Evolutionary conservation across 1,140 invertebrate genomes (phyloP).

Genomic region (Bemisia tabaci): DNA sequence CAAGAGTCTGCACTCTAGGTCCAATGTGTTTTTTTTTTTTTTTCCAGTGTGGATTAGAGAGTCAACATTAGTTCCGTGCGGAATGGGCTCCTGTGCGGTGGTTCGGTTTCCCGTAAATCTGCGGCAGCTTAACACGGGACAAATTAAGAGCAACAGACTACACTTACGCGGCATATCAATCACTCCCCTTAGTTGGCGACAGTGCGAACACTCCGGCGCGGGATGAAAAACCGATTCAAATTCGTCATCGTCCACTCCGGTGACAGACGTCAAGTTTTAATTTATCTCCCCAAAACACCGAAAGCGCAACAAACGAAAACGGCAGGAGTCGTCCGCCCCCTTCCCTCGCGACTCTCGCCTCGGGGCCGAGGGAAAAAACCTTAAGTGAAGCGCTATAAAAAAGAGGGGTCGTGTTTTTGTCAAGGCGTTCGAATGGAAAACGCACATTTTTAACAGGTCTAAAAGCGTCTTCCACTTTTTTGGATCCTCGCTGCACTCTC

Average conservation of each 20-base stretch:
- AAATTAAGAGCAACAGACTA: not conserved
- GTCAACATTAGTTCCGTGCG: no score
- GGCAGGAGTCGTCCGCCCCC: not conserved
- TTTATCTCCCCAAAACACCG: not conserved
- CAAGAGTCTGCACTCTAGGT: not conserved
- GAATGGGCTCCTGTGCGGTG: no score
- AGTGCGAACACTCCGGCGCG: not conserved
- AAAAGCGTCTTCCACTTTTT: not conserved
- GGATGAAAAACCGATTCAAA: not conserved
- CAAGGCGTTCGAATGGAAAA: not conserved
- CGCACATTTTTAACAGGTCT: not conserved
- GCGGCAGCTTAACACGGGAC: not conserved
- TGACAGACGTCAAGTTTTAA: not conserved
- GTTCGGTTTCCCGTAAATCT: not conserved
- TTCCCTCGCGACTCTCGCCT: no score
- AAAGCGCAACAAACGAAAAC: not conserved
- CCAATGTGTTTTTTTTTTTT: no score
- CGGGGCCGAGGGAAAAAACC: no score
- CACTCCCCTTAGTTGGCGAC: not conserved
- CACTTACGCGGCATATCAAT: not conserved
- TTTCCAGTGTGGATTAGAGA: no score
- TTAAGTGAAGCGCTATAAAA: no score
- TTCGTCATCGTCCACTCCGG: not conserved
- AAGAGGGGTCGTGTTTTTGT: not conserved
- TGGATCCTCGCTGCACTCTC: no score